Evolutionary conservation across 2,113 vertebrate genomes (phyloP).

Genomic region (Hemicordylus capensis): DNA sequence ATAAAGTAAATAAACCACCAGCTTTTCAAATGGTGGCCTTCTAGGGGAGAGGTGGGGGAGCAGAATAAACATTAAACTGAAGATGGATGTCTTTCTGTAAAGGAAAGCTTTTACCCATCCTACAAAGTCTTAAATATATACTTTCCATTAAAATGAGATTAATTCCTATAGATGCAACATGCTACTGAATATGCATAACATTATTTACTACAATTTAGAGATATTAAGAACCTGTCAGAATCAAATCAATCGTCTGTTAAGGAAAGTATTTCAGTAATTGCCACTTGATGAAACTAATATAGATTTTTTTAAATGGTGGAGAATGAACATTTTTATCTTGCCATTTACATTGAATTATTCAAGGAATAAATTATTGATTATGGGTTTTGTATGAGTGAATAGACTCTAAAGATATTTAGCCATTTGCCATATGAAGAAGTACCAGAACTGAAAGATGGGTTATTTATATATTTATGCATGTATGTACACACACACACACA

Average conservation of each 20-base stretch:
- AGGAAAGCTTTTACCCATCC: constrained; percentile 38
- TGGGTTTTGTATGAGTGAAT: constrained; percentile 43
- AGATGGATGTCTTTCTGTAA: neutral
- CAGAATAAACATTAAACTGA: neutral
- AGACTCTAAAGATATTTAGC: constrained; percentile 45
- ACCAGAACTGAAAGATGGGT: constrained; percentile 25
- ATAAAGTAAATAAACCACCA: too few relatives aligned
- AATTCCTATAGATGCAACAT: constrained; percentile 39
- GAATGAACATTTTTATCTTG: constrained; percentile 62
- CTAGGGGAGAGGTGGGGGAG: neutral
- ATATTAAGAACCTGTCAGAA: constrained; percentile 66
- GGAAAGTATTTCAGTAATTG: constrained; percentile 56
- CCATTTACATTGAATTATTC: constrained; percentile 63
- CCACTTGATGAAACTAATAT: constrained; percentile 62
- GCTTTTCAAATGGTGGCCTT: neutral
- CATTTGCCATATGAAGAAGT: constrained; percentile 55
- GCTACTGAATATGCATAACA: constrained; percentile 51
- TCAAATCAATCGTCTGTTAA: constrained; percentile 67
- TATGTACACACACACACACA: too few relatives aligned
- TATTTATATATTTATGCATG: neutral
- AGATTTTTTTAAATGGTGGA: constrained; percentile 68
- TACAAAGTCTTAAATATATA: constrained; percentile 34
- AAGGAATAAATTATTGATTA: constrained; percentile 66
- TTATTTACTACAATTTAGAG: constrained; percentile 65
- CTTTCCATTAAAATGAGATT: constrained; percentile 60